These are phyloP conservation scores for Scaptomyza cyrtandrae DNA, from an alignment of 2,888 invertebrate genomes.

Conservation along the genomic window DNA sequence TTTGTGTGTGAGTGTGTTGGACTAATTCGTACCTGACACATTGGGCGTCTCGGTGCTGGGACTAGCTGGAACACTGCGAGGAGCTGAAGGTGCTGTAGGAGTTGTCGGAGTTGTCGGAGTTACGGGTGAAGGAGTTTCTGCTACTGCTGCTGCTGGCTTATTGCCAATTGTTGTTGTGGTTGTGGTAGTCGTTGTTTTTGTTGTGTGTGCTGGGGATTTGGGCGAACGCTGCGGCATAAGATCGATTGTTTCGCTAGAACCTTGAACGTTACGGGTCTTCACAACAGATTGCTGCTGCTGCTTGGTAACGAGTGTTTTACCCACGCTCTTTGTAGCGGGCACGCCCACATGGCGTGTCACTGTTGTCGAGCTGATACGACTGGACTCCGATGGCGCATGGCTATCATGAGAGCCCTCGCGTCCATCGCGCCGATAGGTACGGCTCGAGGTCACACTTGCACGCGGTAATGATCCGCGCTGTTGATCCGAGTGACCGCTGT, in stretches of 20 bases:
- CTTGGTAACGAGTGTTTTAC: slow-evolving; percentile 67
- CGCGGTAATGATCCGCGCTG: slow-evolving; percentile 79
- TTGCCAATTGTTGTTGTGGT: slow-evolving; percentile 46
- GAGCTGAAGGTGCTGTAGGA: slow-evolving; percentile 20
- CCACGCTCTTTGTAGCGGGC: slow-evolving; percentile 71
- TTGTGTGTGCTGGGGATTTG: slow-evolving; percentile 52
- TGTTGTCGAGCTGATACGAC: slow-evolving; percentile 82
- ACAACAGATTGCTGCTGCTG: slow-evolving; percentile 59
- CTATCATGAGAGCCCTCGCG: slow-evolving; percentile 84
- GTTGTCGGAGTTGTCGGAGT: slow-evolving; percentile 10
- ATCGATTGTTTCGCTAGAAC: slow-evolving; percentile 76
- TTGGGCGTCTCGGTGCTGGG: slow-evolving; percentile 62
- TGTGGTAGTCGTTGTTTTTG: slow-evolving; percentile 64
- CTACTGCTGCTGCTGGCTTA: slow-evolving; percentile 19
- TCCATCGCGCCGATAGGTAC: slow-evolving; percentile 74
- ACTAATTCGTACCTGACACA: slow-evolving; percentile 82
- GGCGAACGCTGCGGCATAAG: slow-evolving; percentile 69
- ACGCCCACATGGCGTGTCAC: slow-evolving; percentile 75
- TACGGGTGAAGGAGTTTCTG: slow-evolving; percentile 9
- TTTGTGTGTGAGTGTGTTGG: slow-evolving; percentile 24
- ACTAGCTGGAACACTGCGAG: slow-evolving; percentile 28
- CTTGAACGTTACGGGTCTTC: slow-evolving; percentile 67
- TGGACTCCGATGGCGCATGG: slow-evolving; percentile 81
- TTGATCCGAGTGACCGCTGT: slow-evolving; percentile 83
- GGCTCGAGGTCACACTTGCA: slow-evolving; percentile 78